Evolutionary conservation across 2,797 vertebrate genomes (phyloP).

Genomic region (Muscicapa comitata): DNA sequence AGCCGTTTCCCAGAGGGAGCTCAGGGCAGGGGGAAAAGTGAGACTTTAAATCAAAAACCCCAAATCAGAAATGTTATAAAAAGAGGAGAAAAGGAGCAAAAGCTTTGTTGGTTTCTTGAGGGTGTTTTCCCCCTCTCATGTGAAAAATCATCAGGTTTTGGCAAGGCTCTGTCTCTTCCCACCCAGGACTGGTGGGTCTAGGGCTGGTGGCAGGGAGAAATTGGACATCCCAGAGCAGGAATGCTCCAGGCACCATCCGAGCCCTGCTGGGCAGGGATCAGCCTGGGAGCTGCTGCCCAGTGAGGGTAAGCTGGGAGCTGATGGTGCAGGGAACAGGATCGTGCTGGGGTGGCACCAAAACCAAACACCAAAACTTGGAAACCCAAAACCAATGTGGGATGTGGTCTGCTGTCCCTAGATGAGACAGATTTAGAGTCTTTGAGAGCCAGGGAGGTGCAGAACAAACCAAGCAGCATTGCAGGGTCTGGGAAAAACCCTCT

Average conservation of each 20-base stretch:
- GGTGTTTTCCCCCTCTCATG: rapidly evolving
- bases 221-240: background rate
- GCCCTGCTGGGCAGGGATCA: background rate
- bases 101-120: background rate
- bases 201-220: background rate
- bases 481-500: background rate
- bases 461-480: background rate
- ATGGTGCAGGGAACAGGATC: background rate
- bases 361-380: background rate
- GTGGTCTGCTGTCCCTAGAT: rapidly evolving
- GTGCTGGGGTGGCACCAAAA: background rate
- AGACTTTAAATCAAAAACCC: background rate
- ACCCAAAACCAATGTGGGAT: rapidly evolving
- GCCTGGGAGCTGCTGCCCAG: background rate
- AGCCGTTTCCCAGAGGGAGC: background rate
- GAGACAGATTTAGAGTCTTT: background rate
- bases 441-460: background rate
- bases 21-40: background rate
- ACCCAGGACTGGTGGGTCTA: rapidly evolving
- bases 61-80: background rate
- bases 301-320: background rate
- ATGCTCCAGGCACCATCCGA: background rate
- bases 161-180: background rate
- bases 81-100: background rate
- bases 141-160: background rate